Evolutionary conservation across 2,797 vertebrate genomes (phyloP).

Genomic region (Phaenicophaeus curvirostris): DNA sequence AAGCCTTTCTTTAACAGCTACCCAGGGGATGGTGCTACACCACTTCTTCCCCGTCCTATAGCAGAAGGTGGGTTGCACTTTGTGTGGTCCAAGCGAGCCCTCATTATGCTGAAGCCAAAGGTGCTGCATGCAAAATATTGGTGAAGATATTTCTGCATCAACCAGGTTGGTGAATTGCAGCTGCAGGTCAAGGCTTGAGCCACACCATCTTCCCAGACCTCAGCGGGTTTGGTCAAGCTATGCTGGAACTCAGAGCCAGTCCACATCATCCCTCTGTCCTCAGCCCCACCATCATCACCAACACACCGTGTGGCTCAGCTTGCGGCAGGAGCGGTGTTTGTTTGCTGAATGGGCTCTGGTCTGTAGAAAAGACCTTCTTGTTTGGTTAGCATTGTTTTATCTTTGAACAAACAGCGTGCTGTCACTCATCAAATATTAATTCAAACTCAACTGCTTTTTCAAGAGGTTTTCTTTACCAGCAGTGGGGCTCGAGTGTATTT

Average conservation of each 20-base stretch:
- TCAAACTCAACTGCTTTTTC: background rate
- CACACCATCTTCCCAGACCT: background rate
- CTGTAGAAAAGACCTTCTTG: background rate
- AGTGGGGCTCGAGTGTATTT: rapidly evolving
- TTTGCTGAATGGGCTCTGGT: background rate
- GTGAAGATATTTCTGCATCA: background rate
- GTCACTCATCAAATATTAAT: slow-evolving; percentile 55
- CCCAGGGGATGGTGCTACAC: background rate
- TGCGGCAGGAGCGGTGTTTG: background rate
- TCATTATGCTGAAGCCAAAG: background rate
- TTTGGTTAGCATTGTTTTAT: slow-evolving; percentile 12
- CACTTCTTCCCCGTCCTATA: rapidly evolving
- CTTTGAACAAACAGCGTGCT: background rate
- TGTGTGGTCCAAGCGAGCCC: background rate
- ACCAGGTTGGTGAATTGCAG: background rate
- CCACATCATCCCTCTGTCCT: background rate
- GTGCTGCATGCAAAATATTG: background rate
- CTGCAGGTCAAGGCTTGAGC: background rate
- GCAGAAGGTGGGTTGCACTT: background rate
- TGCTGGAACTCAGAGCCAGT: background rate
- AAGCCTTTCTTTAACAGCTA: background rate
- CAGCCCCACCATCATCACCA: rapidly evolving
- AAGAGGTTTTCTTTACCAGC: background rate
- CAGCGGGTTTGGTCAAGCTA: background rate
- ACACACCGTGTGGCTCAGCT: rapidly evolving